phyloP scores from a whole-genome alignment of 2,888 invertebrate genomes.

The Leucania comma region DNA sequence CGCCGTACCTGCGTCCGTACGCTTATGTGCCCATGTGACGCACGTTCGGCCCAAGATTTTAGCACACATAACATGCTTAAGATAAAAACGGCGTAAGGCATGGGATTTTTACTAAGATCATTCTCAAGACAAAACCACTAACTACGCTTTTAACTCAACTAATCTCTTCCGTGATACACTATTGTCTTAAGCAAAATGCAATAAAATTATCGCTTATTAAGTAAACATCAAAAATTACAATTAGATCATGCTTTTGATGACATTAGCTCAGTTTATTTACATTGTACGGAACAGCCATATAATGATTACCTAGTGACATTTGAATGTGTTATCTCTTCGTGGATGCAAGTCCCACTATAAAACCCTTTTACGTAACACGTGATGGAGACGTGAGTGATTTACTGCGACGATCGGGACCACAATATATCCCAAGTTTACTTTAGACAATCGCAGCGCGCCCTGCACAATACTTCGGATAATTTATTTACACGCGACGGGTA shows the following conservation, averaged over 20 bases:
- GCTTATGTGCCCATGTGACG: slow-evolving; percentile 30
- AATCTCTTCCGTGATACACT: slow-evolving; percentile 38
- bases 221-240: slow-evolving; percentile 51
- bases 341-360: slow-evolving; percentile 79
- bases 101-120: slow-evolving; percentile 6
- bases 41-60: slow-evolving; percentile 22
- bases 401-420: slow-evolving; percentile 76
- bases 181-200: slow-evolving; percentile 39
- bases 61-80: slow-evolving; percentile 18
- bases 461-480: slow-evolving; percentile 84
- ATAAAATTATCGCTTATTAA: slow-evolving; percentile 41
- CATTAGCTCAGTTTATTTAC: slow-evolving; percentile 56
- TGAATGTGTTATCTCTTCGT: slow-evolving; percentile 80
- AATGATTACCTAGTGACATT: slow-evolving; percentile 68
- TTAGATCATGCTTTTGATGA: slow-evolving; percentile 54
- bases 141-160: slow-evolving; percentile 12
- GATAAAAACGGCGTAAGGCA: neutral
- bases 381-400: slow-evolving; percentile 84
- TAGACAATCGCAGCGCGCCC: slow-evolving; percentile 80
- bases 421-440: slow-evolving; percentile 85
- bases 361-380: slow-evolving; percentile 83
- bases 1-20: slow-evolving; percentile 31
- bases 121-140: neutral
- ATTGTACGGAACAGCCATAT: slow-evolving; percentile 43
- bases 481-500: slow-evolving; percentile 86